Evolutionary conservation across 2,888 invertebrate species (phyloP), one percentile per base, ranked within the genome.

Genomic region (Drosophila buzzatii): DNA sequence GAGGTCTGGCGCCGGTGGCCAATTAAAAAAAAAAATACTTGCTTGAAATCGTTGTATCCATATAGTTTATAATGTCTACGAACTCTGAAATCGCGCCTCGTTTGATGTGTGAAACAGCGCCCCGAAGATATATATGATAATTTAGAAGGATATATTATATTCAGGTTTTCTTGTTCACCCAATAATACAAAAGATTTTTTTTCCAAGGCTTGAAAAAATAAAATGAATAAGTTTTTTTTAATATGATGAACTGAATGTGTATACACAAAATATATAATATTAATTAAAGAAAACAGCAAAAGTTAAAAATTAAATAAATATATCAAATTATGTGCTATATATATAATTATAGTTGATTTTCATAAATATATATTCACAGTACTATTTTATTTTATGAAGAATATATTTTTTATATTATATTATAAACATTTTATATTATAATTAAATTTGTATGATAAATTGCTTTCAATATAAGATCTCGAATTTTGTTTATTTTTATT

Each of bases 1-100:
- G 14, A 23, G 79, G 53, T 66, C 70, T 63, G 86, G 90, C 89
- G 89, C 86, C 90, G 70, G 14, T 16, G 65, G 81, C 75, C 79
- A 90, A 88, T 86, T 90, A 44, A 44, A 42, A 42, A 42, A 82
- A 68, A 82, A 82, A 62, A 52, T 41, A 49, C 62, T 70, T 53
- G 61, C 62, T 16, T 18, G 47, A 76, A 47, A 67, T 63, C 57
- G 6, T 58, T 37, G 31, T 53, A 45, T 61, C 55, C 44, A 35
- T 58, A 70, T 53, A 63, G 62, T 31, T 56, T 47, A 67, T 35
- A 67, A 41, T 64, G 61, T 37, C 76, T 52, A 77, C 51, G 60
- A 35, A 60, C 51, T 10, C 47, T 12, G 27, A 7, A 16, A 23
- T 37, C 31, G 39, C 2, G 2, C 47, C 12, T 8, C 52, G 44